Evolutionary conservation across 37 sponge, comb jelly and placozoan species (phyloP).

Genomic region (Beroe ovata): DNA sequence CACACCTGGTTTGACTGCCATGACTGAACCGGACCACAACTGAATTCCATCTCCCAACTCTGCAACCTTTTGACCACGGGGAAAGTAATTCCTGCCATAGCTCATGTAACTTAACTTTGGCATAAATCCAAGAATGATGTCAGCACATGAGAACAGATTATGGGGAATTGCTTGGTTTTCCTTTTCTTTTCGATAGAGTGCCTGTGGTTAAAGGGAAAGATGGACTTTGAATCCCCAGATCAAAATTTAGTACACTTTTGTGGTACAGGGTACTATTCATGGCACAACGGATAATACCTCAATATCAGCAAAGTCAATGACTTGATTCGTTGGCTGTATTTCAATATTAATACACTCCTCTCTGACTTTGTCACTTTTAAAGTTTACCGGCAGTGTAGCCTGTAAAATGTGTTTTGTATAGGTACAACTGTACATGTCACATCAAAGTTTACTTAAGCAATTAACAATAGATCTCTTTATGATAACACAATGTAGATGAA

Average conservation of each 20-base stretch:
- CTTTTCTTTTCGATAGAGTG: slow-evolving; percentile 11
- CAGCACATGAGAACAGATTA: slow-evolving; percentile 13
- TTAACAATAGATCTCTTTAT: too few relatives aligned
- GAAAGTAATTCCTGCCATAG: slow-evolving; percentile 49
- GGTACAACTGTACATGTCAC: too few relatives aligned
- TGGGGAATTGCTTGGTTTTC: slow-evolving; percentile 3
- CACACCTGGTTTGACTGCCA: slow-evolving; percentile 56
- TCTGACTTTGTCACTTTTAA: neutral
- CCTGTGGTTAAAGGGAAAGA: too few relatives aligned
- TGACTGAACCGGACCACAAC: slow-evolving; percentile 44
- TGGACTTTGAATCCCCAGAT: too few relatives aligned
- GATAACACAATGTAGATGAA: too few relatives aligned
- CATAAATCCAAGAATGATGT: slow-evolving; percentile 65
- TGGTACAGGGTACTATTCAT: too few relatives aligned
- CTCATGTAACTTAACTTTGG: slow-evolving; percentile 56
- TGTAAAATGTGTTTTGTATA: too few relatives aligned
- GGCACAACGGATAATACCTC: slow-evolving; percentile 19
- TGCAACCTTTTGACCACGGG: neutral
- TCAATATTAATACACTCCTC: slow-evolving; percentile 14
- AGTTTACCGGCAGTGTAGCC: slow-evolving; percentile 6
- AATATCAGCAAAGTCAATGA: slow-evolving; percentile 18
- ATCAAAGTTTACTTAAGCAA: too few relatives aligned
- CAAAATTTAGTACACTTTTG: too few relatives aligned
- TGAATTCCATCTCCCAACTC: slow-evolving; percentile 46
- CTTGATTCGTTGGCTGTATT: neutral